Percentiles rank a stretch among this genome's conserved stretches.
phyloP scores from a whole-genome alignment of 2,113 vertebrate genomes.

The Sebastes fasciatus region DNA sequence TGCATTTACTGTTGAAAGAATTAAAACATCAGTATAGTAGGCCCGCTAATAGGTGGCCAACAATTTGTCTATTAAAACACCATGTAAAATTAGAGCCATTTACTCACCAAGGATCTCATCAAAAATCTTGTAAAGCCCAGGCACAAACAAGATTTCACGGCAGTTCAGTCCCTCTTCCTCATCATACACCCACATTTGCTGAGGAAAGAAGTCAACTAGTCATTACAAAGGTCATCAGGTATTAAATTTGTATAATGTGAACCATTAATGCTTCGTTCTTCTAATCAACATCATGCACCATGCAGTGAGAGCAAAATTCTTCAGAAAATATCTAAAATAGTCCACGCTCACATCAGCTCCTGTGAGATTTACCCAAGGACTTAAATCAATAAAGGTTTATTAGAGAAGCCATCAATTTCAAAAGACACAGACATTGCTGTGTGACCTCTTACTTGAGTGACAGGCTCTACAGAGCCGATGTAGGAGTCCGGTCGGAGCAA shows the following conservation, averaged over 20 bases:
- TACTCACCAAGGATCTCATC: slow-evolving; percentile 97
- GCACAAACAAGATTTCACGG: slow-evolving; percentile 94
- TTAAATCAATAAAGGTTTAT: background rate
- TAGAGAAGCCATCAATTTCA: background rate
- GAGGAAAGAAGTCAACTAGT: slow-evolving; percentile 26
- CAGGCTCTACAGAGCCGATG: slow-evolving; percentile 95
- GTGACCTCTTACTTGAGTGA: slow-evolving; percentile 89
- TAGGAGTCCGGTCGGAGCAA: slow-evolving; percentile 98
- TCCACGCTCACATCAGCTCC: background rate
- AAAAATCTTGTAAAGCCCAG: slow-evolving; percentile 99
- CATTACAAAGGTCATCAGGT: background rate
- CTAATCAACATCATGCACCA: background rate
- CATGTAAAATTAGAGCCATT: background rate
- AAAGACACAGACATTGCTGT: background rate
- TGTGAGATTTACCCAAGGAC: background rate
- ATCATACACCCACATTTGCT: slow-evolving; percentile 99
- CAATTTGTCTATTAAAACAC: background rate
- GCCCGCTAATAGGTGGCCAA: background rate
- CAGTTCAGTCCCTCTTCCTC: slow-evolving; percentile 90
- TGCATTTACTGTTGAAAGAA: slow-evolving; percentile 89
- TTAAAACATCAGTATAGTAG: background rate
- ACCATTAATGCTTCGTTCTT: background rate
- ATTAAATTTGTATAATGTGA: background rate
- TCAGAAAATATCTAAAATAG: slow-evolving; percentile 1
- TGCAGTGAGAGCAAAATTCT: background rate